Evolutionary conservation across 2,888 invertebrate species (phyloP), one percentile per base, ranked within the genome.

Genomic region (Agrotis clavis): DNA sequence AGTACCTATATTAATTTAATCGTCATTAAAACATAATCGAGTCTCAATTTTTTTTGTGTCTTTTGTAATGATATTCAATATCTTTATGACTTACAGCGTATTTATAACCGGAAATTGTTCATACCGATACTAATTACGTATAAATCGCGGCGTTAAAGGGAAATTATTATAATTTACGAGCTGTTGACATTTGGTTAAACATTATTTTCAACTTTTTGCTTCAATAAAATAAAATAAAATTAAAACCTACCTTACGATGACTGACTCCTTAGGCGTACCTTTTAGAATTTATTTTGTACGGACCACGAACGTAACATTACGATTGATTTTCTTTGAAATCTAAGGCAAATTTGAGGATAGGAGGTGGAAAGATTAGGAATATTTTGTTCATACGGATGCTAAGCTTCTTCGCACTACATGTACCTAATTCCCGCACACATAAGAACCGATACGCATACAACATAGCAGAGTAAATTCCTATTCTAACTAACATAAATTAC

Each of bases 401-500:
- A 21, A 14, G 6, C n/a, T 41, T 53, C 16, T 53, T 18, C 11
- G 13, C 51, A 59, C 21, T 45, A 35, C 7, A 18, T 48, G 11
- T 48, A 30, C 35, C 35, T 35, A 5, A 51, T 18, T 45, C 19
- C 16, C 11, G 4, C 57, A 67, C 41, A 56, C 14, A 65, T 30
- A 2, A 1, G 11, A 64, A 61, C 25, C 35, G n/a, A 30, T 50
- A 50, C 21, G 48, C 45, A 63, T 13, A 51, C 14, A 18, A 45
- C 18, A 51, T 14, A 54, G 13, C 48, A 45, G 53, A 67, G 59
- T 69, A 63, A 48, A 73, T 79, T 67, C 56, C 66, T 71, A 53
- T 63, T 69, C 7, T 18, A 3, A 71, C 67, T 64, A 73, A 47
- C 69, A 82, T 78, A 73, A 80, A 82, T 67, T 63, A 65, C 63